These are phyloP conservation scores for Pseudeuparius sepicola DNA, from an alignment of 2,888 invertebrate genomes.

Conservation along the genomic window DNA sequence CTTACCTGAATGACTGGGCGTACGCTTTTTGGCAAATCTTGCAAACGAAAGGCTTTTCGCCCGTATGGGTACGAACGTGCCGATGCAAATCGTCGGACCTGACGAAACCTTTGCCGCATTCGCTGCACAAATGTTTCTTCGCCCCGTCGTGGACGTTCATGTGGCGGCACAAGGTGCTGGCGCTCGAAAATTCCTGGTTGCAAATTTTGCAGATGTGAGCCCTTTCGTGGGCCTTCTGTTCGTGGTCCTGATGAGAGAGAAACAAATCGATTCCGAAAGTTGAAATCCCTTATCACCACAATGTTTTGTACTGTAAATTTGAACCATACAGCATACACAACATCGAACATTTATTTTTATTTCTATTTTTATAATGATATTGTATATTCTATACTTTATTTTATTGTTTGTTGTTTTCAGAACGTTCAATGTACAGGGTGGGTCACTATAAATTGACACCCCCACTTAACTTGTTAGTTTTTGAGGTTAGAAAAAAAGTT, in stretches of 20 bases:
- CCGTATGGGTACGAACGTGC: conserved; percentile 37
- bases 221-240: conserved; percentile 31
- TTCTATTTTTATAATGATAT: too few species aligned
- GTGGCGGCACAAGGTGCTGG: conserved; percentile 39
- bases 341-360: too few species aligned
- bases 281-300: too few species aligned
- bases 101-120: conserved; percentile 38
- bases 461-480: too few species aligned
- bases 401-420: too few species aligned
- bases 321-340: not conserved
- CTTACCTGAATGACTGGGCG: conserved; percentile 29
- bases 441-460: too few species aligned
- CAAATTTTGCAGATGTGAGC: conserved; percentile 37
- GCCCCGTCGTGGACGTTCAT: conserved; percentile 34
- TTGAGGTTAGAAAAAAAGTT: too few species aligned
- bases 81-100: conserved; percentile 36
- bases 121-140: conserved; percentile 36
- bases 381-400: too few species aligned
- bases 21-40: conserved; percentile 36
- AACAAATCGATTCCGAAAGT: not conserved
- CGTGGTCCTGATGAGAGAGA: conserved; percentile 16
- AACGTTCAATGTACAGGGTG: too few species aligned
- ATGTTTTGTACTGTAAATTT: too few species aligned
- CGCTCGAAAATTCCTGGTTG: conserved; percentile 38
- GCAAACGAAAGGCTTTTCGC: conserved; percentile 38